Evolutionary conservation across 2,797 vertebrate genomes (phyloP), one percentile per base, ranked within the genome.

Genomic region (Epinephelus malabaricus): DNA sequence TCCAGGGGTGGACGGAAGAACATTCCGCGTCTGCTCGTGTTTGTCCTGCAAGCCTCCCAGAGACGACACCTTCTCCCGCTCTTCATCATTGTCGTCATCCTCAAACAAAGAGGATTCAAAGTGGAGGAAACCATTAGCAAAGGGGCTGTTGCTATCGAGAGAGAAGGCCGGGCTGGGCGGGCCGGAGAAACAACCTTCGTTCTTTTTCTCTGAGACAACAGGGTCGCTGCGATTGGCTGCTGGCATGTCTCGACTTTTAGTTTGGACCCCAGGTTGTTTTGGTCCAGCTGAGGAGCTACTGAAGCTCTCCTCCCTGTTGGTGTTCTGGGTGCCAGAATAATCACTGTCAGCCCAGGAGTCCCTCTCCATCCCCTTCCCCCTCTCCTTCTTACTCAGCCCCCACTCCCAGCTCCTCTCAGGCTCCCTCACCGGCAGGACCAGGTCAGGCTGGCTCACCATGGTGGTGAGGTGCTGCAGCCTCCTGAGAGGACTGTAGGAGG

Each of bases 401-500:
- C 90, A 92, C 0, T 91, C 89, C 92, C 92, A 93, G 84, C 51
- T 66, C 54, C 73, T 77, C 13, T 86, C 82, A 0, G 84, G 75
- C 45, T 91, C 83, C 68, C 82, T 66, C 54, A 71, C n/a, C 0
- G 92, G 89, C 49, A 92, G 83, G 2, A 91, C 92, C 68, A 94
- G 76, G 76, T 95, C 92, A 0, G 92, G 90, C 69, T 96, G 94
- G 95, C 95, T 97, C 89, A 97, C 96, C 96, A 96, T 96, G 92
- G 94, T 96, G 92, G 96, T 97, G 90, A 97, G 93, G 92, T 97
- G 96, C 91, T 97, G 96, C 86, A 98, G 95, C 91, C 92, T 95
- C 87, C 95, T 95, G 77, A 98, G 92, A 40, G 96, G 96, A 92
- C 96, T 97, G 92, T 97, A 97, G 87, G 95, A 93, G 58, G 96